Evolutionary conservation across 2,888 invertebrate species (phyloP).

Genomic region (Cybosia mesomella): DNA sequence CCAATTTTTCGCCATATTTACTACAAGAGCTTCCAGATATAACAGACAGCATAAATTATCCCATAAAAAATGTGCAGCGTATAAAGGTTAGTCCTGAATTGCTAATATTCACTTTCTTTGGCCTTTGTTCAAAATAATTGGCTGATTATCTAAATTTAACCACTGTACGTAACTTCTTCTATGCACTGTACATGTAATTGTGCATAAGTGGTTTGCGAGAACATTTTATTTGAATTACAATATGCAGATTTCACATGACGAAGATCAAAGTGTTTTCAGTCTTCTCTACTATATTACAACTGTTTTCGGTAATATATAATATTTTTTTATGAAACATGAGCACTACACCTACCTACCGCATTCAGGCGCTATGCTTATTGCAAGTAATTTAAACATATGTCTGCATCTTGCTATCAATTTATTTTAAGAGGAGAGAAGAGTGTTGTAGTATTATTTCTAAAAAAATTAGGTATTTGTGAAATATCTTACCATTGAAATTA

Average conservation of each 20-base stretch:
- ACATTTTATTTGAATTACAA: not conserved
- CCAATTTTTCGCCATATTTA: slow-evolving; percentile 78
- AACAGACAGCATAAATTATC: slow-evolving; percentile 87
- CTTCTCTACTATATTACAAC: not conserved
- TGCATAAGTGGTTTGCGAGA: not conserved
- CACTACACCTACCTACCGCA: not conserved
- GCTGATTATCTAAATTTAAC: slow-evolving; percentile 19
- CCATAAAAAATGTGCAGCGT: slow-evolving; percentile 89
- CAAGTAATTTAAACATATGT: not conserved
- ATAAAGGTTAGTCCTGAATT: slow-evolving; percentile 88
- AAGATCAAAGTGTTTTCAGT: not conserved
- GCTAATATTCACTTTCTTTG: slow-evolving; percentile 52
- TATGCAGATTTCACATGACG: not conserved
- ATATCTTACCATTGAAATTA: too few species aligned
- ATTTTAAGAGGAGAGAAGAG: not conserved
- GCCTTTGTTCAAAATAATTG: slow-evolving; percentile 59
- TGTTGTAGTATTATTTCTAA: not conserved
- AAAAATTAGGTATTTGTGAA: not conserved
- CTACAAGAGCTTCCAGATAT: slow-evolving; percentile 87
- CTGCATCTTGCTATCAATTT: not conserved
- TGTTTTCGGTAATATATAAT: not conserved
- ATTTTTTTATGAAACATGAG: not conserved
- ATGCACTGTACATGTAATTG: not conserved
- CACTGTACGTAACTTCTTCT: not conserved
- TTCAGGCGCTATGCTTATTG: not conserved